Percentiles rank a stretch among this genome's conserved stretches.
These are phyloP conservation scores for Limonius californicus DNA, from an alignment of 1,140 invertebrate species.

Conservation along the genomic window DNA sequence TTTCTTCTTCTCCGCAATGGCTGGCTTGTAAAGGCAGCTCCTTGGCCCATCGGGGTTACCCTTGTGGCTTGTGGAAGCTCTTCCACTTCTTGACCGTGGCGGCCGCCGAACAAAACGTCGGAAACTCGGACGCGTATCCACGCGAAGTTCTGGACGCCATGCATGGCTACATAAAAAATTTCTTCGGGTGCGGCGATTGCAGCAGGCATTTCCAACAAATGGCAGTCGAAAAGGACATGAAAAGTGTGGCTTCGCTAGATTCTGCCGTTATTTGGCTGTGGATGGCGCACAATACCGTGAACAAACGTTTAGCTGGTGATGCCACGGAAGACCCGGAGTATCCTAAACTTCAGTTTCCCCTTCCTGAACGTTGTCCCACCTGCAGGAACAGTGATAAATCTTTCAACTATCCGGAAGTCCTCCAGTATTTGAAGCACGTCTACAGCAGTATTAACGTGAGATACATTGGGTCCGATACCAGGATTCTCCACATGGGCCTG, in stretches of 20 bases:
- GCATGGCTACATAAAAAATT: constrained; percentile 84
- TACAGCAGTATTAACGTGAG: constrained; percentile 54
- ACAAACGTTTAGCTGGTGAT: constrained; percentile 80
- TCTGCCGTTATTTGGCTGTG: constrained; percentile 91
- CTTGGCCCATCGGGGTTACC: constrained; percentile 77
- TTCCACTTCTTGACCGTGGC: constrained; percentile 92
- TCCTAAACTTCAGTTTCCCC: constrained; percentile 91
- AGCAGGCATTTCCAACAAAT: constrained; percentile 82
- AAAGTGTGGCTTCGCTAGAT: constrained; percentile 63
- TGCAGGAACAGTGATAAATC: constrained; percentile 61
- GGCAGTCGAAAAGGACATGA: constrained; percentile 64
- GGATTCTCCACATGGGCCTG: constrained; percentile 33
- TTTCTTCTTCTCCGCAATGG: constrained; percentile 63
- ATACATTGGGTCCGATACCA: constrained; percentile 43
- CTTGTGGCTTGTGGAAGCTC: constrained; percentile 92
- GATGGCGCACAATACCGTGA: constrained; percentile 92
- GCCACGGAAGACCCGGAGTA: constrained; percentile 84
- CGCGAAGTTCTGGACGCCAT: constrained; percentile 74
- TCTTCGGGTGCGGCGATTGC: constrained; percentile 93
- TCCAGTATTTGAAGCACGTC: constrained; percentile 70
- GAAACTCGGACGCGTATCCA: constrained; percentile 52
- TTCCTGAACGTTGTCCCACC: constrained; percentile 59
- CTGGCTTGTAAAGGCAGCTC: constrained; percentile 78
- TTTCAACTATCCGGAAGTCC: constrained; percentile 69
- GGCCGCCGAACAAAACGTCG: constrained; percentile 52